Evolutionary conservation across 2,797 vertebrate genomes (phyloP).

Genomic region (Sebastes vulpes): DNA sequence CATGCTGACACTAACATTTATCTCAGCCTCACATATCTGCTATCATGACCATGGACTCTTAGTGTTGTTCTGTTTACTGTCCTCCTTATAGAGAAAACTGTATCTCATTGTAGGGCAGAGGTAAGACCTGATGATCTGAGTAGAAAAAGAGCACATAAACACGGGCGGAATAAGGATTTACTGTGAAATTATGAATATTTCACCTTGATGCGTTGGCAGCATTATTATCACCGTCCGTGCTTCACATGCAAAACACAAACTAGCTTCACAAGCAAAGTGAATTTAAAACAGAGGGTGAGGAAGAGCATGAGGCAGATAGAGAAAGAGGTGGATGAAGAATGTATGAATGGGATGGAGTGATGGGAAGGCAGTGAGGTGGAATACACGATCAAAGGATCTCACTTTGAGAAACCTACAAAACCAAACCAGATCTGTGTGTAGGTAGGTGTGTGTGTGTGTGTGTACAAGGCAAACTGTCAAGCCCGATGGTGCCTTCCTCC

Average conservation of each 20-base stretch:
- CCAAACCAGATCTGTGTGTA: slow-evolving; percentile 5
- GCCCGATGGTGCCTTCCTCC: slow-evolving; percentile 1
- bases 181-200: slow-evolving; percentile 50
- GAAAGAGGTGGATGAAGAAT: slow-evolving; percentile 29
- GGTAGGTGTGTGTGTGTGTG: background rate
- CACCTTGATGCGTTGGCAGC: slow-evolving; percentile 36
- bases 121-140: background rate
- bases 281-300: slow-evolving; percentile 49
- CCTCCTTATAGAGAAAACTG: background rate
- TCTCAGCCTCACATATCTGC: background rate
- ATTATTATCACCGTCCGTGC: slow-evolving; percentile 44
- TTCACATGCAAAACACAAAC: slow-evolving; percentile 15
- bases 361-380: slow-evolving; percentile 45
- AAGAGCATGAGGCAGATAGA: background rate
- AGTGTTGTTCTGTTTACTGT: background rate
- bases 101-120: background rate
- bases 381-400: slow-evolving; percentile 64
- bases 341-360: slow-evolving; percentile 25
- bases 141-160: background rate
- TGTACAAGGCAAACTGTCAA: slow-evolving; percentile 12
- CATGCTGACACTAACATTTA: background rate
- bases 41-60: background rate
- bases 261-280: slow-evolving; percentile 23
- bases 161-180: background rate
- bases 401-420: slow-evolving; percentile 49